phyloP scores from a whole-genome alignment of 2,113 vertebrate genomes.

The Numenius arquata region DNA sequence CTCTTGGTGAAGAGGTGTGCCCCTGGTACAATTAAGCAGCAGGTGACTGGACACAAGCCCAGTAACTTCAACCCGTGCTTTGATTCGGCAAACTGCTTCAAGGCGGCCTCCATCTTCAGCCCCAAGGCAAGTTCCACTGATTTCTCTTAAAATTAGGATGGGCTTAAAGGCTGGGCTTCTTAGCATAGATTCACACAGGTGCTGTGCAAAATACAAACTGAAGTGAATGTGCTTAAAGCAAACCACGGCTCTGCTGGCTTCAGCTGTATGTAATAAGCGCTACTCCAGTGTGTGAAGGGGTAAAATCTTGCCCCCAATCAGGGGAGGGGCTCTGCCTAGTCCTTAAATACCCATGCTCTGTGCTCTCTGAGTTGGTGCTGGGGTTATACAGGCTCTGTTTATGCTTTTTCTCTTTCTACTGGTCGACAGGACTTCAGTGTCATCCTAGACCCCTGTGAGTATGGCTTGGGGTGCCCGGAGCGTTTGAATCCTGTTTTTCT shows the following conservation, averaged over 20 bases:
- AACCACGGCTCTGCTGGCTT: accelerated
- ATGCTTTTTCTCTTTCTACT: not conserved
- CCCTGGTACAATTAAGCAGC: not conserved
- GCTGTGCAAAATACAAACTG: not conserved
- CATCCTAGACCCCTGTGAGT: not conserved
- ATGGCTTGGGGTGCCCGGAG: accelerated
- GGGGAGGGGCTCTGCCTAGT: not conserved
- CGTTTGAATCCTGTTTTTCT: too few relatives aligned
- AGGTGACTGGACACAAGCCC: too few relatives aligned
- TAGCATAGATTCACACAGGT: not conserved
- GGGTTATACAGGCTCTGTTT: accelerated
- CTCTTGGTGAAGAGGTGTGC: not conserved
- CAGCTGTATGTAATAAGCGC: not conserved
- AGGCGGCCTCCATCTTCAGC: not conserved
- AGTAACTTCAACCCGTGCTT: not conserved
- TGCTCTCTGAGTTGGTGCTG: accelerated
- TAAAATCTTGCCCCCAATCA: not conserved
- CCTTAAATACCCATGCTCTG: accelerated
- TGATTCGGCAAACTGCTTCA: not conserved
- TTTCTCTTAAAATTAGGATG: not conserved
- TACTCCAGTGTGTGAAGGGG: accelerated
- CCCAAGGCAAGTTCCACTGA: too few relatives aligned
- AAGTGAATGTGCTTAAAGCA: accelerated
- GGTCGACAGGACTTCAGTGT: accelerated
- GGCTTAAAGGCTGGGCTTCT: not conserved